A percentile compares a stretch with the other conserved stretches of the same genome.
phyloP scores from a whole-genome alignment of 2,113 vertebrate species.

The Corythornis madagascariensis region DNA sequence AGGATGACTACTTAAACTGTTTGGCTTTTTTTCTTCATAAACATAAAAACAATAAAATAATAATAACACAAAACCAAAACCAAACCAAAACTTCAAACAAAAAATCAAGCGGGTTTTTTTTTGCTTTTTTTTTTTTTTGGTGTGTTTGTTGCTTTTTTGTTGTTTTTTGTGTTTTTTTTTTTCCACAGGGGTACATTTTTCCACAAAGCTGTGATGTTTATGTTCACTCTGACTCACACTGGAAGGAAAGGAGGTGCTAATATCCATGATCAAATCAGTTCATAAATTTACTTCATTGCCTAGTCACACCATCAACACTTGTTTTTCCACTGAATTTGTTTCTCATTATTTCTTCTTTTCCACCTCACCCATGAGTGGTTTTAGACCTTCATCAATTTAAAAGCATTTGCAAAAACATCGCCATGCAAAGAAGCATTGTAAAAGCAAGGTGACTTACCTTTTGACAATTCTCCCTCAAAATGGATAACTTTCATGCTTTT shows the following conservation, averaged over 20 bases:
- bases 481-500: rapidly evolving
- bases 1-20: background rate
- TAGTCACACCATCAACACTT: constrained; percentile 60
- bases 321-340: constrained; percentile 66
- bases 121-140: background rate
- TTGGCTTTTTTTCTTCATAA: background rate
- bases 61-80: background rate
- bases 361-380: background rate
- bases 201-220: constrained; percentile 37
- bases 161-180: background rate
- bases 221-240: constrained; percentile 49
- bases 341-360: constrained; percentile 59
- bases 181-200: background rate
- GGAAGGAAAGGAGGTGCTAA: constrained; percentile 68
- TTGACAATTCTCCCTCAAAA: background rate
- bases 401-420: background rate
- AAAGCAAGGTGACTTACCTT: constrained; percentile 30
- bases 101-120: rapidly evolving
- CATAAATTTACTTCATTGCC: constrained; percentile 69
- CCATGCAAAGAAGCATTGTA: background rate
- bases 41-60: background rate
- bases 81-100: background rate
- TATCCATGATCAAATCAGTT: constrained; percentile 66
- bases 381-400: background rate
- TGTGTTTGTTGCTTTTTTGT: too few species aligned